phyloP scores from a whole-genome alignment of 2,888 invertebrate species.

The Athalia cordata region DNA sequence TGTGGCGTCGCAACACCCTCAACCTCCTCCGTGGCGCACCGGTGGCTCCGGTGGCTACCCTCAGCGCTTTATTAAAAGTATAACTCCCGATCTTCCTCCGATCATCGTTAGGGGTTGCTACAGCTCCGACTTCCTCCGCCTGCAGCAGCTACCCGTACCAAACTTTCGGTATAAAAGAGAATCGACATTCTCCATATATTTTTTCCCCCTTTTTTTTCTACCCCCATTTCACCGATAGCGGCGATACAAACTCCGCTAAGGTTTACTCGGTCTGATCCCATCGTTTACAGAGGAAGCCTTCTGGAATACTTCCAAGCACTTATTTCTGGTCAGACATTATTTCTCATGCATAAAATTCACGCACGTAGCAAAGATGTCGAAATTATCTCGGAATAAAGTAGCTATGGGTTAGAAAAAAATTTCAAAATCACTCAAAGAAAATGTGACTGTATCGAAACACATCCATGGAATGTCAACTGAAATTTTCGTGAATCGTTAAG shows the following conservation, averaged over 20 bases:
- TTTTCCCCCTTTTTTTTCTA: not conserved
- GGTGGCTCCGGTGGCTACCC: constrained; percentile 50
- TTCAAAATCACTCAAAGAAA: too few species aligned
- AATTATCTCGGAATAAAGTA: too few species aligned
- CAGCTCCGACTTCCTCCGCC: constrained; percentile 30
- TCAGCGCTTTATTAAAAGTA: constrained; percentile 71
- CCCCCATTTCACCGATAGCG: not conserved
- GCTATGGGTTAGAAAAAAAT: too few species aligned
- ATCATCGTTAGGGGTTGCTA: constrained; percentile 42
- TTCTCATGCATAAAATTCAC: constrained; percentile 1
- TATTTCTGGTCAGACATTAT: constrained; percentile 22
- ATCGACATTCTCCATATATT: not conserved
- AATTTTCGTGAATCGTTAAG: too few species aligned
- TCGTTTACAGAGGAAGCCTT: not conserved
- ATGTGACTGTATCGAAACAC: too few species aligned
- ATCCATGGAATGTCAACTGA: too few species aligned
- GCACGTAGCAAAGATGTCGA: not conserved
- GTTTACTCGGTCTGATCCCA: constrained; percentile 12
- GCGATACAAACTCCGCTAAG: not conserved
- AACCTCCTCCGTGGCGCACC: constrained; percentile 46
- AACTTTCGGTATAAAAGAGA: constrained; percentile 9
- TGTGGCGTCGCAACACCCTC: constrained; percentile 68
- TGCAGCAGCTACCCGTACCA: not conserved
- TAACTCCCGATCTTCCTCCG: constrained; percentile 62
- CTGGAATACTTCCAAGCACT: constrained; percentile 34